phyloP scores from a whole-genome alignment of 2,113 vertebrate genomes.

The Dasyornis broadbenti region DNA sequence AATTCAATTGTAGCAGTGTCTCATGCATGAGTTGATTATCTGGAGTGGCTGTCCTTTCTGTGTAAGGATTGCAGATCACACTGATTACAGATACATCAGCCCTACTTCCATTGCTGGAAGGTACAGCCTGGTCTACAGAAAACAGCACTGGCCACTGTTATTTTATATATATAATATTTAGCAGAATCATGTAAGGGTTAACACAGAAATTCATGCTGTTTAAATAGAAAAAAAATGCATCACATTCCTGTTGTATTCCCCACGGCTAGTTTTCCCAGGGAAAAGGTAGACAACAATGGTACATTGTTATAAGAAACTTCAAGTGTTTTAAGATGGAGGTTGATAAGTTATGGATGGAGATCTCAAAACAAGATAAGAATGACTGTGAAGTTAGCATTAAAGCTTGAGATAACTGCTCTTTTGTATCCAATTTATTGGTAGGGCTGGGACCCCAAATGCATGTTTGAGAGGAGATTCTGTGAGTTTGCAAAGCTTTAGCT shows the following conservation, averaged over 20 bases:
- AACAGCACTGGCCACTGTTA: neutral
- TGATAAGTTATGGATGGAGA: neutral
- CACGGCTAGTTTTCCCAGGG: neutral
- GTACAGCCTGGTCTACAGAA: neutral
- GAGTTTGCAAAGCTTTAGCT: neutral
- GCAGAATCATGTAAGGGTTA: neutral
- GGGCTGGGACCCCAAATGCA: neutral
- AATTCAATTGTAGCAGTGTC: neutral
- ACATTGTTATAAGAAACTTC: conserved; percentile 12
- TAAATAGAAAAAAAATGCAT: neutral
- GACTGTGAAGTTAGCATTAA: neutral
- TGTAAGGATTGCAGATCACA: neutral
- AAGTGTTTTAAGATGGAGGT: conserved; percentile 11
- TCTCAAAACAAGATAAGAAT: neutral
- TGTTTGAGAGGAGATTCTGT: neutral
- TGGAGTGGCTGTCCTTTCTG: neutral
- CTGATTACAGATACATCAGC: neutral
- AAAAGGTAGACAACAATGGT: neutral
- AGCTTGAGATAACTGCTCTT: neutral
- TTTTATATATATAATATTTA: neutral
- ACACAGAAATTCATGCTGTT: neutral
- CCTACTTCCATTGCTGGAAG: neutral
- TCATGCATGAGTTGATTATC: neutral
- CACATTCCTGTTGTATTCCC: neutral
- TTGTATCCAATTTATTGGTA: neutral